Conservation (phyloP, 2,888 invertebrate species). For the Drosophila neotestacea region DNA sequence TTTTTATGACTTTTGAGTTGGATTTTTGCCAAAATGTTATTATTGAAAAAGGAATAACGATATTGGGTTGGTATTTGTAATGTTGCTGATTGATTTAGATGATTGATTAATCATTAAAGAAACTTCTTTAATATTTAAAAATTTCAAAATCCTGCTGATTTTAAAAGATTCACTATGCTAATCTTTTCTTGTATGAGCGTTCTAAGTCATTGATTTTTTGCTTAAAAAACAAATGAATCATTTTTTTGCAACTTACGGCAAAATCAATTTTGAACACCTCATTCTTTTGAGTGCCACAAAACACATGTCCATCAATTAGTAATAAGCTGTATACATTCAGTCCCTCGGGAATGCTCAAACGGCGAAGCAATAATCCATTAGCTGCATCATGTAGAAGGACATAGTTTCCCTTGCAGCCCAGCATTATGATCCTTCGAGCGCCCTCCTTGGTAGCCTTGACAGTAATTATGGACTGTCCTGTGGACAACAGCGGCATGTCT, state of each 20-base stretch:
- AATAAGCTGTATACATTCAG: constrained; percentile 90
- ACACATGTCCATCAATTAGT: constrained; percentile 89
- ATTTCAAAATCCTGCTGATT: too few relatives aligned
- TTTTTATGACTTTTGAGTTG: too few relatives aligned
- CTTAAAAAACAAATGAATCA: not conserved
- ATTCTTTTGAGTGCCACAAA: constrained; percentile 91
- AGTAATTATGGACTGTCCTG: constrained; percentile 89
- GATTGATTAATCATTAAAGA: too few relatives aligned
- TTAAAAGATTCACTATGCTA: too few relatives aligned
- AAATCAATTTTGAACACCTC: constrained; percentile 91
- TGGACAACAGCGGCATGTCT: constrained; percentile 86
- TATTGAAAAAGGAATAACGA: too few relatives aligned
- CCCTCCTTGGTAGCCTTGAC: constrained; percentile 91
- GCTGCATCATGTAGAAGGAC: constrained; percentile 91
- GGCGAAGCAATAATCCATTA: constrained; percentile 89
- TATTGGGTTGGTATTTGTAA: too few relatives aligned
- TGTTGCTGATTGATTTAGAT: too few relatives aligned
- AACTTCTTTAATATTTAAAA: too few relatives aligned
- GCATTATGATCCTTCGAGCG: constrained; percentile 87
- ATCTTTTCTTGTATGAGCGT: too few relatives aligned
- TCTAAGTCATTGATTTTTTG: too few relatives aligned
- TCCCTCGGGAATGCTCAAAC: constrained; percentile 87
- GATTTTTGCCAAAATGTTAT: too few relatives aligned
- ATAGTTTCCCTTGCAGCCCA: constrained; percentile 89
- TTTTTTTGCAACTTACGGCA: constrained; percentile 87